Conservation (phyloP, 1,140 invertebrate genomes). For the Drosophila albomicans region DNA sequence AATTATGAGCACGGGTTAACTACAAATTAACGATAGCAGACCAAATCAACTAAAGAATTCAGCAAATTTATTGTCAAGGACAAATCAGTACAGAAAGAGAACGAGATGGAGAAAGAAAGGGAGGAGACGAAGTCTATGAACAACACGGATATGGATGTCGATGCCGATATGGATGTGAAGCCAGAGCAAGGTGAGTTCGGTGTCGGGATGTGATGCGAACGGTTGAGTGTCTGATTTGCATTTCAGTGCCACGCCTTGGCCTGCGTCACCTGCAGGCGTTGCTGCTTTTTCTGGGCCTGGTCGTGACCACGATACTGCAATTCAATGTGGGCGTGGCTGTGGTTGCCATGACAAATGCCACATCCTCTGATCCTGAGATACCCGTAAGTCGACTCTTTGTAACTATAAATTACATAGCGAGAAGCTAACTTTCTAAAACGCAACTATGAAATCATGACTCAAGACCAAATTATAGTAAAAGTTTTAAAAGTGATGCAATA, state of each 20-base stretch:
- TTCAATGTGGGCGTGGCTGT: conserved; percentile 89
- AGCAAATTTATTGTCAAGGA: not conserved
- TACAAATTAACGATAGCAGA: not conserved
- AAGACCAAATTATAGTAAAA: no score
- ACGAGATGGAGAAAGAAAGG: not conserved
- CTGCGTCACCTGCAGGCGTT: conserved; percentile 88
- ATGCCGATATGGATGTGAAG: conserved; percentile 47
- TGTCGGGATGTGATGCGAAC: not conserved
- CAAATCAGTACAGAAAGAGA: not conserved
- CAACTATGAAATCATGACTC: no score
- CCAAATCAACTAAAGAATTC: not conserved
- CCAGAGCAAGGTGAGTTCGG: conserved; percentile 44
- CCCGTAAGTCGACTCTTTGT: conserved; percentile 68
- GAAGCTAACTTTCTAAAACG: no score
- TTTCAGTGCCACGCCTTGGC: conserved; percentile 85
- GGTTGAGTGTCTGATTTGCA: conserved; percentile 36
- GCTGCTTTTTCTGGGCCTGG: conserved; percentile 88
- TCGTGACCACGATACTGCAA: conserved; percentile 87
- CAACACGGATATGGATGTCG: conserved; percentile 49
- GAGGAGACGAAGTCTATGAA: conserved; percentile 5
- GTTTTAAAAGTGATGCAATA: no score
- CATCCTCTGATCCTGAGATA: conserved; percentile 58
- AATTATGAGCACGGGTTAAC: conserved; percentile 11
- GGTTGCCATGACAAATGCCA: conserved; percentile 79
- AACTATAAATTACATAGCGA: not conserved